Evolutionary conservation across 2,888 invertebrate species (phyloP), one percentile per base, ranked within the genome.

Genomic region (Eurytoma californica): DNA sequence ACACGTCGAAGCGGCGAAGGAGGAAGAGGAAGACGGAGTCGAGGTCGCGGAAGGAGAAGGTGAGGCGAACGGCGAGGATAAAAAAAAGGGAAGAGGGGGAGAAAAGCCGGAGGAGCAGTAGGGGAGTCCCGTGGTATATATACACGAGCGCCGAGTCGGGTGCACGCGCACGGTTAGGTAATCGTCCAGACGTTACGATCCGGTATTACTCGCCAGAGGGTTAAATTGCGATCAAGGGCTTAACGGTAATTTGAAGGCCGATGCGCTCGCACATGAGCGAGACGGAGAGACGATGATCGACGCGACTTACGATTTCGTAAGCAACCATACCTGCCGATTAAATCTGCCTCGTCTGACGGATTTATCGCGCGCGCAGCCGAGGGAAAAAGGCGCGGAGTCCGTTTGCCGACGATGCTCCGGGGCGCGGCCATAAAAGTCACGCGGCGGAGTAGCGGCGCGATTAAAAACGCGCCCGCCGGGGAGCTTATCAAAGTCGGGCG

Each of bases 161-260:
- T 67, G 65, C 77, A 72, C 80, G 82, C 66, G 81, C 83, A 82
- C 82, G 85, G 86, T 85, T 86, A 85, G 84, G 86, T 87, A 88
- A 88, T 88, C 86, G 84, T 79, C 83, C 82, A 84, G 84, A 87
- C 84, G 84, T 84, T 85, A 80, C 85, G 85, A 86, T 86, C 86
- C 84, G 84, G 86, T 87, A 86, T 86, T 86, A 86, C 84, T 83
- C 83, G 83, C 85, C 86, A 83, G 82, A 84, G 86, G 88, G 87
- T 87, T 86, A 87, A 88, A 89, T 88, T 86, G 86, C 88, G 88
- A 89, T 89, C 88, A 89, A 88, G 87, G 88, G 88, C 88, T 88
- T 88, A 89, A 87, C 88, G 88, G 88, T 88, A 84, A 87, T 86
- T 87, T 86, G 87, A 88, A 88, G 88, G 88, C 84, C 88, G 88